Base-by-base conservation (phyloP, 1,140 invertebrate genomes). In the Ips nitidus region DNA sequence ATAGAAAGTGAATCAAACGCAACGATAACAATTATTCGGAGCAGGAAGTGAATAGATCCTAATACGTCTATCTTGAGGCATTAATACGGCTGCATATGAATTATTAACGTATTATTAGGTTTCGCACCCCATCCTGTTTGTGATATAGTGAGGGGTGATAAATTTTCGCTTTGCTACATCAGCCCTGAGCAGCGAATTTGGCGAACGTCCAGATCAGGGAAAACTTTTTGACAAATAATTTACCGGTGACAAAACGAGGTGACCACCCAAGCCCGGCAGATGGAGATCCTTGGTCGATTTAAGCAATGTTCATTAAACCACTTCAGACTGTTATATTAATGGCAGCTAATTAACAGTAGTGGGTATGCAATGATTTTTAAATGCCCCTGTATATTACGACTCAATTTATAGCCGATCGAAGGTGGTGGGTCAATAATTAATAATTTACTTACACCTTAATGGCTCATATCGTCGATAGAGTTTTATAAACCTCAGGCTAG, bases 101-200 rank as follows among this genome's bases (percentile, higher is more conserved):
- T 61, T 45, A 61, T 61, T 61, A 61, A 61, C 59, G 42, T 61
- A 50, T 61, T 61, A 61, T 61, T 61, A 61, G 59, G 8, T 61
- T 47, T 61, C 57, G 38, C 39, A 47, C 41, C 43, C 59, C 38
- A 38, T 61, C 43, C 22, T 47, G 42, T 58, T 58, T 6, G 40
- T 58, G 56, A 58, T 58, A 40, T 41, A 58, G 56, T 58, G 56
- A 40, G 7, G 5, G 8, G 37, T 58, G 56, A 58, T 58, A 58
- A 55, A 58, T 58, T 58, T 53, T 36, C 52, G 52, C 52, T 5
- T n/a, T 47, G 22, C 22, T 22, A 22, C 22, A 22, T 22, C 22
- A 22, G 22, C 22, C 22, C 22, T 22, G 22, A 22, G 22, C 22
- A 22, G 22, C 22, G 22, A 22, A 22, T 22, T 22, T 22, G 22